Conservation (phyloP, 2,888 invertebrate genomes). For the Cerceris ruficornis region DNA sequence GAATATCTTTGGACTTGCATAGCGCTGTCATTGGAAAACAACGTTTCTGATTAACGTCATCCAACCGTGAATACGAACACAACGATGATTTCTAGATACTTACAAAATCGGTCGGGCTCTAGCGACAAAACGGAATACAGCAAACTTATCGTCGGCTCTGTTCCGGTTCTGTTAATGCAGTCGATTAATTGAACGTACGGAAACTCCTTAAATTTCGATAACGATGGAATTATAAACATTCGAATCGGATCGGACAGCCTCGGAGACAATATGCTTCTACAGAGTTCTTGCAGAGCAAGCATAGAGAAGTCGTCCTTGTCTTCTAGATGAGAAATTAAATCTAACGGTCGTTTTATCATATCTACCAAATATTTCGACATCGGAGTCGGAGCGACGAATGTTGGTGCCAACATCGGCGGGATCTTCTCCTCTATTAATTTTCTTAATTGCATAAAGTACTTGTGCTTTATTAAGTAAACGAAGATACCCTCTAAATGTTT, state of each 20-base stretch:
- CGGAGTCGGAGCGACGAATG: slow-evolving; percentile 87
- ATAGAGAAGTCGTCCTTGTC: slow-evolving; percentile 82
- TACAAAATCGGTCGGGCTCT: slow-evolving; percentile 87
- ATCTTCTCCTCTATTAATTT: slow-evolving; percentile 87
- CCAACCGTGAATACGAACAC: no score
- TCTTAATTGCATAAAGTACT: slow-evolving; percentile 89
- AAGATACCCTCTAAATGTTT: slow-evolving; percentile 78
- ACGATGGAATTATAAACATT: slow-evolving; percentile 87
- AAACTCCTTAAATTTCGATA: slow-evolving; percentile 83
- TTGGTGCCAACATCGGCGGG: slow-evolving; percentile 87
- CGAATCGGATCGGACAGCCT: slow-evolving; percentile 87
- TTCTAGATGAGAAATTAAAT: slow-evolving; percentile 82
- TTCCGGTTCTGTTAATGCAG: slow-evolving; percentile 79
- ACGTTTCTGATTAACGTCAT: not conserved
- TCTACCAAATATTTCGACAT: slow-evolving; percentile 88
- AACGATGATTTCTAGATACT: slow-evolving; percentile 72
- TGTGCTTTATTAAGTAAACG: slow-evolving; percentile 75
- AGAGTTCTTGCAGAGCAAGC: slow-evolving; percentile 84
- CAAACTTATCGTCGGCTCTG: slow-evolving; percentile 85
- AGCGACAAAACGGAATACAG: slow-evolving; percentile 87
- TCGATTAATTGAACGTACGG: slow-evolving; percentile 83
- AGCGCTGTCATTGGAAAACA: slow-evolving; percentile 59
- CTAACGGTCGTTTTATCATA: slow-evolving; percentile 90
- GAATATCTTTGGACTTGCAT: slow-evolving; percentile 63
- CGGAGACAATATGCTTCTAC: slow-evolving; percentile 86